Evolutionary conservation across 1,140 invertebrate genomes (phyloP).

Genomic region (Sweltsa coloradensis): DNA sequence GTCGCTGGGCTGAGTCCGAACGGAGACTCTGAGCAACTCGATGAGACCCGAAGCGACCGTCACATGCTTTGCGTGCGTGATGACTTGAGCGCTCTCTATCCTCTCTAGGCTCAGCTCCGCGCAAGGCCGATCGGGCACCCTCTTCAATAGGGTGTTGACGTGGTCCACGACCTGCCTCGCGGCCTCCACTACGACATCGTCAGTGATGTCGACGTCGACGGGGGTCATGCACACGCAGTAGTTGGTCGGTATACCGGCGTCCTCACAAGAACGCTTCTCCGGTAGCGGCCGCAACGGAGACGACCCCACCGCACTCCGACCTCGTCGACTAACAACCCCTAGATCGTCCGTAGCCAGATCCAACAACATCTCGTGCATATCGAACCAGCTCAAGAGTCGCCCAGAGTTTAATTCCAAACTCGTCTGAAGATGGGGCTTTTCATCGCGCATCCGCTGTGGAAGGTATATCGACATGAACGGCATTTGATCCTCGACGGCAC

Average conservation of each 20-base stretch:
- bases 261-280: constrained; percentile 29
- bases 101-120: constrained; percentile 19
- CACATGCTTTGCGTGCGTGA: no score
- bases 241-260: constrained; percentile 32
- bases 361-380: constrained; percentile 30
- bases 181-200: constrained; percentile 11
- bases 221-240: constrained; percentile 34
- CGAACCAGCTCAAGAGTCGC: constrained; percentile 30
- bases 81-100: constrained; percentile 20
- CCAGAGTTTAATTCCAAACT: constrained; percentile 33
- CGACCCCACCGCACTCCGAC: constrained; percentile 12
- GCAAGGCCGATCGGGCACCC: constrained; percentile 4
- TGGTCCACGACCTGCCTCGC: constrained; percentile 8
- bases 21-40: constrained; percentile 23
- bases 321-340: no score
- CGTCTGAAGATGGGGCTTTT: constrained; percentile 25
- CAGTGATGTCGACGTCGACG: constrained; percentile 10
- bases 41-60: no score
- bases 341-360: constrained; percentile 21
- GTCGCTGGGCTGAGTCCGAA: constrained; percentile 19
- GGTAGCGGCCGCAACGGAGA: constrained; percentile 24
- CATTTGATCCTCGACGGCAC: constrained; percentile 41
- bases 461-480: constrained; percentile 39
- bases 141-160: constrained; percentile 9
- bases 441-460: constrained; percentile 30